phyloP scores from a whole-genome alignment of 1,140 invertebrate genomes.

The Chrysomallon squamiferum region DNA sequence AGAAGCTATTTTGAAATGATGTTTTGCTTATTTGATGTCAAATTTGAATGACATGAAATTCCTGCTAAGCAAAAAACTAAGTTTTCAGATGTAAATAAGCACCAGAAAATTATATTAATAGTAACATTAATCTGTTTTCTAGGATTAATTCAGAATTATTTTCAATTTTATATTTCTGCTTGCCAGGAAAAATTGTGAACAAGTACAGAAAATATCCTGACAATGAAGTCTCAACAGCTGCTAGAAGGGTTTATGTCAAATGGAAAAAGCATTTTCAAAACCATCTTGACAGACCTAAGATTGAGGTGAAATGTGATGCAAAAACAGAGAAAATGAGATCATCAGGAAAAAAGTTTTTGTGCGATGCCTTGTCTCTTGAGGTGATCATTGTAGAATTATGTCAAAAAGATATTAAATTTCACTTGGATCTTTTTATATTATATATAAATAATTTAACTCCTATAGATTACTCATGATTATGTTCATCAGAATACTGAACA shows the following conservation, averaged over 20 bases:
- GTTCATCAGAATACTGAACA: background rate
- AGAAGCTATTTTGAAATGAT: too few relatives aligned
- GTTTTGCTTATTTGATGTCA: too few relatives aligned
- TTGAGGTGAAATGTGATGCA: constrained; percentile 54
- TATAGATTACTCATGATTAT: background rate
- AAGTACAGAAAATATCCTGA: constrained; percentile 47
- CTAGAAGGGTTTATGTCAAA: constrained; percentile 40
- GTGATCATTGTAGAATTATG: constrained; percentile 22
- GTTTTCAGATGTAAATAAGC: too few relatives aligned
- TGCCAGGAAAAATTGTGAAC: constrained; percentile 46
- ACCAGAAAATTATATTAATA: too few relatives aligned
- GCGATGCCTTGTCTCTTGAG: constrained; percentile 36
- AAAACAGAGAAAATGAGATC: constrained; percentile 46
- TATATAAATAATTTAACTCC: background rate
- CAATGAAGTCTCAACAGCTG: constrained; percentile 34
- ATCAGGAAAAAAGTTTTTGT: constrained; percentile 35
- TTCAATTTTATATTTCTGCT: too few relatives aligned
- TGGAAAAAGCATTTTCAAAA: constrained; percentile 47
- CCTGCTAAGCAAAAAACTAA: too few relatives aligned
- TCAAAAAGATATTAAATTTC: background rate
- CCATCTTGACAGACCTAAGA: constrained; percentile 36
- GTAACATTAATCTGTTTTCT: too few relatives aligned
- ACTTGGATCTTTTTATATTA: background rate
- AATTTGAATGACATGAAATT: too few relatives aligned
- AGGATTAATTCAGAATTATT: too few relatives aligned